Percentiles rank a stretch among this genome's conserved stretches.
Evolutionary conservation across 2,113 vertebrate genomes (phyloP).

Genomic region (Alethe castanea): DNA sequence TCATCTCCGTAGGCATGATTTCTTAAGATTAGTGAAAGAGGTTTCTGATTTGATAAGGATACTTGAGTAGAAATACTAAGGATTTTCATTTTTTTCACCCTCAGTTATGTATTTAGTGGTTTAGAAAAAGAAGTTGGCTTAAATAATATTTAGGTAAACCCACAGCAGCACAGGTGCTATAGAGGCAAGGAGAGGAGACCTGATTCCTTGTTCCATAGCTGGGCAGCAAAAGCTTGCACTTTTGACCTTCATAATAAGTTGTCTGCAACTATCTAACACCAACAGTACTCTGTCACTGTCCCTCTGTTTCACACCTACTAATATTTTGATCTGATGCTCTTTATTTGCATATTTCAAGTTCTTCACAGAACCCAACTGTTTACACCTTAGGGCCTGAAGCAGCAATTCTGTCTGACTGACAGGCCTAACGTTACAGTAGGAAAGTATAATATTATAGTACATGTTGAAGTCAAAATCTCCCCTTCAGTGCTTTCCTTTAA

Average conservation of each 20-base stretch:
- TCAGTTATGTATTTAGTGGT: not conserved
- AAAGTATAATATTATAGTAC: not conserved
- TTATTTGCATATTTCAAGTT: not conserved
- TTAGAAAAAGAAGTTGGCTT: not conserved
- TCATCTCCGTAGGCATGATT: not conserved
- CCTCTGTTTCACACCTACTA: not conserved
- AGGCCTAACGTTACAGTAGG: not conserved
- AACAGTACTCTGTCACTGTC: not conserved
- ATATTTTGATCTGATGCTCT: not conserved
- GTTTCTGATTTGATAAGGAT: not conserved
- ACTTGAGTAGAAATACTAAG: not conserved
- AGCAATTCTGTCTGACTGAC: not conserved
- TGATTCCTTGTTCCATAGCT: not conserved
- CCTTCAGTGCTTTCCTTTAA: not conserved
- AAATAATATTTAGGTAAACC: not conserved
- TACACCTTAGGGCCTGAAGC: not conserved
- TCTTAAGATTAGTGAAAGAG: not conserved
- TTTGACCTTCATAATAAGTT: not conserved
- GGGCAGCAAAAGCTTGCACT: not conserved
- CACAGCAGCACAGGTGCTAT: not conserved
- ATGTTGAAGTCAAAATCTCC: not conserved
- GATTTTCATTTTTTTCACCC: not conserved
- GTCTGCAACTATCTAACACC: not conserved
- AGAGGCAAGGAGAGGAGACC: not conserved
- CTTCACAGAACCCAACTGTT: not conserved